Percentiles rank a stretch among this genome's conserved stretches.
Conservation (phyloP, 2,888 invertebrate genomes). For the Isoperla grammatica region DNA sequence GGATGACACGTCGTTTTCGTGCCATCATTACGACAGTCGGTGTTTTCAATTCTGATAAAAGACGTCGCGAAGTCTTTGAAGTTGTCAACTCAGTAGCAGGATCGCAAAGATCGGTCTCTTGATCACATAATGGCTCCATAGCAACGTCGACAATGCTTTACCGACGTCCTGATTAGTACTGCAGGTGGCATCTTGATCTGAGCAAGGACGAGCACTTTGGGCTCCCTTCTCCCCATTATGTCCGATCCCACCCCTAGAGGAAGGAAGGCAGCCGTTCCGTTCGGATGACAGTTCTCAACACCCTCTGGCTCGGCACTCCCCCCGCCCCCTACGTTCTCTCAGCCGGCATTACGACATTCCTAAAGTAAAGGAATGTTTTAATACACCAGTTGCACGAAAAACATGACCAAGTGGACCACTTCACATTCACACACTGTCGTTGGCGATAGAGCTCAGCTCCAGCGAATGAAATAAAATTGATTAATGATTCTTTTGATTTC, state of each 20-base stretch:
- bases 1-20: conserved; percentile 21
- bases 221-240: neutral
- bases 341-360: no score
- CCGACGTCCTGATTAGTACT: conserved; percentile 16
- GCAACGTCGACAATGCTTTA: conserved; percentile 10
- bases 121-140: conserved; percentile 10
- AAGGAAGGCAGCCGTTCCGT: neutral
- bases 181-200: conserved; percentile 15
- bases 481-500: no score
- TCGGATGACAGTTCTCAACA: no score
- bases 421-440: no score
- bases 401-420: no score
- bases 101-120: conserved; percentile 18
- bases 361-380: no score
- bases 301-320: no score
- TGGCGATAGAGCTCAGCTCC: no score
- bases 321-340: no score
- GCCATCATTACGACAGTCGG: conserved; percentile 9
- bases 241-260: neutral
- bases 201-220: neutral
- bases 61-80: conserved; percentile 20
- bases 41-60: conserved; percentile 7
- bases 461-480: no score
- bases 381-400: no score
- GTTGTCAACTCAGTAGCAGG: conserved; percentile 22